Conservation (phyloP, 2,797 vertebrate genomes). For the Otus scops region DNA sequence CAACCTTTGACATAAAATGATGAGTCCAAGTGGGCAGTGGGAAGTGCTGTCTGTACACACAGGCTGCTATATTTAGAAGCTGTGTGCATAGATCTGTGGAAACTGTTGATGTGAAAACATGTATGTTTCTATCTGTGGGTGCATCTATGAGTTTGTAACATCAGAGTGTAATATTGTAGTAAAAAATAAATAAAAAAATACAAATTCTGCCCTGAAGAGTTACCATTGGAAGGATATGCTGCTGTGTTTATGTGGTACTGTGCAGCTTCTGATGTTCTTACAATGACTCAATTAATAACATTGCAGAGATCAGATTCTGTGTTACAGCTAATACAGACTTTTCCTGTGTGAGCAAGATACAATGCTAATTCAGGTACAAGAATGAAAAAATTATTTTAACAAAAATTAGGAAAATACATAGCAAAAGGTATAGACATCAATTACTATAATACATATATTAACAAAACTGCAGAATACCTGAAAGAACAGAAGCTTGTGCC, state of each 20-base stretch:
- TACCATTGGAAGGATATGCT: not conserved
- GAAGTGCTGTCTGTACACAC: not conserved
- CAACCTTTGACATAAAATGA: not conserved
- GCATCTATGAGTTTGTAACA: not conserved
- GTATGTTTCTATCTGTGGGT: not conserved
- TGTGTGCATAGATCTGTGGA: not conserved
- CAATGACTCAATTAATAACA: constrained; percentile 25
- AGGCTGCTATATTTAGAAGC: constrained; percentile 28
- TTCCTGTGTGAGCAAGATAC: not conserved
- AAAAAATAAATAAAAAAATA: not conserved
- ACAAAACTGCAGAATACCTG: not conserved
- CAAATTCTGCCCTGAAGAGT: not conserved
- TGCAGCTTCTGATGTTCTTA: not conserved
- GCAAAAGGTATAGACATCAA: not conserved
- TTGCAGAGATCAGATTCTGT: not conserved
- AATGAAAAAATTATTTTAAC: not conserved
- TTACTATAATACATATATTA: not conserved
- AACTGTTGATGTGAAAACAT: not conserved
- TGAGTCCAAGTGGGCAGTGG: not conserved
- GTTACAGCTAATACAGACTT: not conserved
- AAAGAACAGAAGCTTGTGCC: not conserved
- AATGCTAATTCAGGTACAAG: not conserved
- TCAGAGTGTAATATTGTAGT: not conserved
- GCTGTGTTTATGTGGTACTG: not conserved
- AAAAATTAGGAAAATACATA: not conserved